phyloP scores from a whole-genome alignment of 2,888 invertebrate genomes.

The Theretra japonica region DNA sequence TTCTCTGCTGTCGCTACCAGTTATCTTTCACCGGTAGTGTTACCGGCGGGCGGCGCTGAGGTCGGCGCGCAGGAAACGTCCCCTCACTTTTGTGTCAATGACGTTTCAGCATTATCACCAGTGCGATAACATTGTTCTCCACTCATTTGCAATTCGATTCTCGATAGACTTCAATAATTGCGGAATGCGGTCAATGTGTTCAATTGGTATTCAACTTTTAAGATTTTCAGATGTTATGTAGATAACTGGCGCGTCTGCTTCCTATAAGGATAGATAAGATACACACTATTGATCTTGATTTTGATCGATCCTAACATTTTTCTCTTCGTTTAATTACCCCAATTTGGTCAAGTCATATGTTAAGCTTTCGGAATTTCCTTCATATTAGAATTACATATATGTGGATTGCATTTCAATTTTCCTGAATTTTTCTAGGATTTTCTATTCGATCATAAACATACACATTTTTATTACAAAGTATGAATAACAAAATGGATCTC shows the following conservation, averaged over 20 bases:
- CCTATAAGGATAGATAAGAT: background rate
- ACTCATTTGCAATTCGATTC: conserved; percentile 20
- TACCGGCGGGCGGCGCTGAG: conserved; percentile 45
- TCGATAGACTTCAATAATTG: background rate
- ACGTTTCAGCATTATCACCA: conserved; percentile 40
- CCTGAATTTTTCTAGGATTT: too few relatives aligned
- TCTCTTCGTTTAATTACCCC: too few relatives aligned
- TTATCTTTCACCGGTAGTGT: conserved; percentile 66
- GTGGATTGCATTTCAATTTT: too few relatives aligned
- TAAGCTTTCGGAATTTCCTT: too few relatives aligned
- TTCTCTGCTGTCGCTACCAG: conserved; percentile 53
- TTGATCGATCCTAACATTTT: too few relatives aligned
- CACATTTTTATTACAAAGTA: background rate
- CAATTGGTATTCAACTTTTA: background rate
- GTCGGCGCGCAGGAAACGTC: conserved; percentile 47
- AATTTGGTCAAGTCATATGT: too few relatives aligned
- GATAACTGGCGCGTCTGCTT: background rate
- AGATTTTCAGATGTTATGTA: background rate
- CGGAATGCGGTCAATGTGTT: background rate
- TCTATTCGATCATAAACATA: too few relatives aligned
- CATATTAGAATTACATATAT: too few relatives aligned
- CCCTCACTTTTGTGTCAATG: conserved; percentile 54
- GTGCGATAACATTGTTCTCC: conserved; percentile 23
- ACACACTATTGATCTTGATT: too few relatives aligned
- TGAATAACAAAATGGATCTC: background rate